Base-by-base conservation (phyloP, 2,797 vertebrate species). In the Myotis findleyi region DNA sequence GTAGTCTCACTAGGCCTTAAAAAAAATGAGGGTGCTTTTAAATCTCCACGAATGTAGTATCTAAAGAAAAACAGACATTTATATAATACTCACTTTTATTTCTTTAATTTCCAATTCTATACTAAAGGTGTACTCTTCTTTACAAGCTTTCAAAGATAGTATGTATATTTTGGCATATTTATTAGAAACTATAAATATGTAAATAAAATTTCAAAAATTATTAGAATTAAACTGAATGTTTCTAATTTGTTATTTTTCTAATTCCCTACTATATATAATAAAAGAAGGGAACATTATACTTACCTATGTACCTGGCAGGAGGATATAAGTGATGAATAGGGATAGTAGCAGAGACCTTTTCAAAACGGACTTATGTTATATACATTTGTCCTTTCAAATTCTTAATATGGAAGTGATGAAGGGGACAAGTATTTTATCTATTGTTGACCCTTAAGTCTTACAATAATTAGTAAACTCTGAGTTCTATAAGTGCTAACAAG, bases 31-130 rank as follows among this genome's bases (percentile, higher is more conserved):
- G 38, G 33, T 62, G 36, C 18, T 80, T 88, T 93, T 75, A 96
- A 64, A 55, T 64, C 57, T 88, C 66, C 59, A 85, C 4, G 76
- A 14, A 66, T 87, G 20, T 4, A 89, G 12, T 81, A 25, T 87
- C 41, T 80, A 90, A 94, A 79, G 8, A 91, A 75, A 93, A 96
- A 87, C 3, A 90, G 20, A 87, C 4, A 92, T 13, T 93, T 47
- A 89, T 12, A 73, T 13, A 82, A 89, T 53, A 77, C 21, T 82
- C 68, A 79, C 11, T 94, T 89, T 53, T 33, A 21, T 53, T 55
- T 93, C 87, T 89, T 66, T 23, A 93, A 83, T 33, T 25, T 14
- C 51, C 57, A 82, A 66, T 64, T 90, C 71, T 84, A 81, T 18
- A 90, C 25, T 33, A 92, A 87, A 95, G 27, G 41, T 64, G 2